phyloP scores from a whole-genome alignment of 2,888 invertebrate species.

The Apamea anceps region DNA sequence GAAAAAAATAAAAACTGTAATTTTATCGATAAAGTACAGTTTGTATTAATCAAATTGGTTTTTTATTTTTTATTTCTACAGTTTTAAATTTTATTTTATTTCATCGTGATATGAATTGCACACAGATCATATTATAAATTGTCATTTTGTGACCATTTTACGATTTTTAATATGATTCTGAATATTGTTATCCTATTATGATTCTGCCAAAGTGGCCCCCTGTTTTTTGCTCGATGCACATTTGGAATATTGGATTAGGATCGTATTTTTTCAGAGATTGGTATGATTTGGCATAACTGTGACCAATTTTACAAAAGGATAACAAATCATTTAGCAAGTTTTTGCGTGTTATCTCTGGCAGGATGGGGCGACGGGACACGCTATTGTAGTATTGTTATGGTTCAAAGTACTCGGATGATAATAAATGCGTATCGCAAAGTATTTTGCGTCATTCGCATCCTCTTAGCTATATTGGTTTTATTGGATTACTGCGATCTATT shows the following conservation, averaged over 20 bases:
- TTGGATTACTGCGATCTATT: conserved; percentile 51
- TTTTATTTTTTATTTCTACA: too few relatives aligned
- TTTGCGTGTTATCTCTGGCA: conserved; percentile 58
- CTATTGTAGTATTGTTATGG: conserved; percentile 64
- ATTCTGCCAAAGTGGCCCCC: too few relatives aligned
- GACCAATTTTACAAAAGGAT: conserved; percentile 44
- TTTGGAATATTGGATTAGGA: neutral
- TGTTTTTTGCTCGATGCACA: neutral
- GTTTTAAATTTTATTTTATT: too few relatives aligned
- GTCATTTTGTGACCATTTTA: too few relatives aligned
- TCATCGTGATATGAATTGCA: too few relatives aligned
- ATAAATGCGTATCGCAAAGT: conserved; percentile 62
- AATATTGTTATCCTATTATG: too few relatives aligned
- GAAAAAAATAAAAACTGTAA: too few relatives aligned
- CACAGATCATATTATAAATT: too few relatives aligned
- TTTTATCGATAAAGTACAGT: too few relatives aligned
- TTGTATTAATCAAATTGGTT: too few relatives aligned
- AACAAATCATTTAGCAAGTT: conserved; percentile 64
- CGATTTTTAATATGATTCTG: too few relatives aligned
- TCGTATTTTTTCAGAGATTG: neutral
- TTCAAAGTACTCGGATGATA: conserved; percentile 74
- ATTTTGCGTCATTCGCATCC: conserved; percentile 74
- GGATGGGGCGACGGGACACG: conserved; percentile 43
- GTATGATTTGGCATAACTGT: conserved; percentile 1
- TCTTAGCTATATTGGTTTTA: conserved; percentile 60